phyloP scores from a whole-genome alignment of 2,797 vertebrate genomes.

The Rachycentron canadum region DNA sequence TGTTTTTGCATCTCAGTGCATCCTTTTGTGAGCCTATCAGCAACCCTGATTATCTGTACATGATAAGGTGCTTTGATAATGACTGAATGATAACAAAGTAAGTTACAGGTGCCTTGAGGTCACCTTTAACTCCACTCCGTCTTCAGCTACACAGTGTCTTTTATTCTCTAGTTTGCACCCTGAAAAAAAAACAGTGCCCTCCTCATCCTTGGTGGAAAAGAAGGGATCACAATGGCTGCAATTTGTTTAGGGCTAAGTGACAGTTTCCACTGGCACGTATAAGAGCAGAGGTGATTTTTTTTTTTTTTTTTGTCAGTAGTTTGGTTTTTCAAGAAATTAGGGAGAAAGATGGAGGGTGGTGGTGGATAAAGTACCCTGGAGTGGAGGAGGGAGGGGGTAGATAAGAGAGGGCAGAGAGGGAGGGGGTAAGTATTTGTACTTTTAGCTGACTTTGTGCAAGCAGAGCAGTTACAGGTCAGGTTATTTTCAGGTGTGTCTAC shows the following conservation, averaged over 20 bases:
- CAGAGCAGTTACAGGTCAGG: conserved; percentile 25
- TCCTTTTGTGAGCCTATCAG: conserved; percentile 7
- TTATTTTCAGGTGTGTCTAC: conserved; percentile 37
- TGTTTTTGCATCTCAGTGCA: background rate
- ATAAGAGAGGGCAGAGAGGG: conserved; percentile 18
- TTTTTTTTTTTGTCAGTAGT: conserved; percentile 45
- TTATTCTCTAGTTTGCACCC: conserved; percentile 20
- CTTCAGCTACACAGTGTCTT: conserved; percentile 10
- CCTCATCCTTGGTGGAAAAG: conserved; percentile 22
- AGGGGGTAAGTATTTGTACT: no score
- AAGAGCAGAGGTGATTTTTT: conserved; percentile 38
- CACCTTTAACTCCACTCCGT: conserved; percentile 44
- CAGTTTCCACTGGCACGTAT: conserved; percentile 54
- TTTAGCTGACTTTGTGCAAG: conserved; percentile 25
- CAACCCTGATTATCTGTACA: conserved; percentile 8
- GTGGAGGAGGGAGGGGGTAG: conserved; percentile 15
- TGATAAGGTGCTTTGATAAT: conserved; percentile 16
- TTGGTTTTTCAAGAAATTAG: conserved; percentile 38
- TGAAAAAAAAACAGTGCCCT: conserved; percentile 50
- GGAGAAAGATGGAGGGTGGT: conserved; percentile 6
- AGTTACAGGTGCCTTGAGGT: conserved; percentile 32
- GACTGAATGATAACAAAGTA: conserved; percentile 28
- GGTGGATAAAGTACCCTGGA: conserved; percentile 19
- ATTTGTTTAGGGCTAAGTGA: conserved; percentile 61
- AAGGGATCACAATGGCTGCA: conserved; percentile 47